Evolutionary conservation across 2,797 vertebrate species (phyloP).

Genomic region (Borostomias antarcticus): DNA sequence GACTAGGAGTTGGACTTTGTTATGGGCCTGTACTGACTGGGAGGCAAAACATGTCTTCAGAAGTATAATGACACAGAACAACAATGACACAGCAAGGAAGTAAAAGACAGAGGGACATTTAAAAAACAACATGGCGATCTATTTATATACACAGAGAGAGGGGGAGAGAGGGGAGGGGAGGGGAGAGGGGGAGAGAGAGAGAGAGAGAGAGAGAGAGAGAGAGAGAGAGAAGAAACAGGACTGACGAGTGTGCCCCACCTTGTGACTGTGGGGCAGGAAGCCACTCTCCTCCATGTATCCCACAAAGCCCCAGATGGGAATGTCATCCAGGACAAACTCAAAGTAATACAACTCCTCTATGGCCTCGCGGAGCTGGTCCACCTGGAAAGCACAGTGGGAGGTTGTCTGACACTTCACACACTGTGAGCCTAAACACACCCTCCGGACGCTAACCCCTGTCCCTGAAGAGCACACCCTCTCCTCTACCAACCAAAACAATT

Average conservation of each 20-base stretch:
- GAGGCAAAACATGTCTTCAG: no score
- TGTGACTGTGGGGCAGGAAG: constrained; percentile 92
- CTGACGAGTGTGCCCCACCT: constrained; percentile 64
- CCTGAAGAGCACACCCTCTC: not conserved
- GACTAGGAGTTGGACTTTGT: no score
- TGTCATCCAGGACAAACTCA: constrained; percentile 91
- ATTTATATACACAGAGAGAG: not conserved
- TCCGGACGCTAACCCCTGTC: not conserved
- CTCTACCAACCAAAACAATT: no score
- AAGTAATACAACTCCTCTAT: constrained; percentile 94
- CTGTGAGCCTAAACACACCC: no score
- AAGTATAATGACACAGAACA: no score
- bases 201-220: not conserved
- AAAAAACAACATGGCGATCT: not conserved
- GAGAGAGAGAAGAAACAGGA: not conserved
- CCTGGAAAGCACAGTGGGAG: constrained; percentile 62
- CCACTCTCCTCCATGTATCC: constrained; percentile 94
- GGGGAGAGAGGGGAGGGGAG: not conserved
- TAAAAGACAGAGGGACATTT: not conserved
- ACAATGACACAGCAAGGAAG: no score
- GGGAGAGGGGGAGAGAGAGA: not conserved
- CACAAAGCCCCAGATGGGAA: constrained; percentile 92
- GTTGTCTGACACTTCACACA: no score
- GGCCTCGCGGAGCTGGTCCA: constrained; percentile 88
- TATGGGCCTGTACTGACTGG: no score